A percentile compares a stretch with the other conserved stretches of the same genome.
Evolutionary conservation across 1,140 invertebrate species (phyloP).

Genomic region (Ephestia elutella): DNA sequence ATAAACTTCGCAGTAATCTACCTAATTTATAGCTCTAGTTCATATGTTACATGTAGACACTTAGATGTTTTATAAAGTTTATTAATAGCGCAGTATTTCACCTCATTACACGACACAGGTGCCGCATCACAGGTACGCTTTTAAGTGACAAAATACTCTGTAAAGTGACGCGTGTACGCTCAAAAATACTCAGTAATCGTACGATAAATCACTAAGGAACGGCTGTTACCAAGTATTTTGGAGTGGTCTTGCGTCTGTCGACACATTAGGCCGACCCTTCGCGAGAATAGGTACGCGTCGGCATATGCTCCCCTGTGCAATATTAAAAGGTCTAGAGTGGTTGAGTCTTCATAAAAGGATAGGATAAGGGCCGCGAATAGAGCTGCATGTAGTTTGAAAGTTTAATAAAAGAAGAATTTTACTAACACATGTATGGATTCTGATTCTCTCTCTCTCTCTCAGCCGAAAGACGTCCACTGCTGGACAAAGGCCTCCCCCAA

Average conservation of each 20-base stretch:
- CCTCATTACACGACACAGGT: not conserved
- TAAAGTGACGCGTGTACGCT: not conserved
- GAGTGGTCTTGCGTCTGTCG: slow-evolving; percentile 5
- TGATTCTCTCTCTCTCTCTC: too few species aligned
- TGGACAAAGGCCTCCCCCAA: too few species aligned
- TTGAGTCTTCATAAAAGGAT: slow-evolving; percentile 41
- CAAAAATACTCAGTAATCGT: slow-evolving; percentile 5
- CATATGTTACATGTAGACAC: too few species aligned
- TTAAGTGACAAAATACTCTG: not conserved
- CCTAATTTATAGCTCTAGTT: too few species aligned
- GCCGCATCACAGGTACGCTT: not conserved
- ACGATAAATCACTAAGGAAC: slow-evolving; percentile 24
- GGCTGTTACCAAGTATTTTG: slow-evolving; percentile 21
- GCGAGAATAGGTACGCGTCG: slow-evolving; percentile 45
- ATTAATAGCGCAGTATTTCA: not conserved
- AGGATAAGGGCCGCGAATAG: slow-evolving; percentile 13
- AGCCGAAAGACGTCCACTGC: too few species aligned
- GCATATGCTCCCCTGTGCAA: slow-evolving; percentile 54
- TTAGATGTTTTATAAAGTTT: not conserved
- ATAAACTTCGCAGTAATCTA: too few species aligned
- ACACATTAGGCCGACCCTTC: slow-evolving; percentile 24
- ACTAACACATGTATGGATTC: too few species aligned
- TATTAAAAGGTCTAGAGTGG: slow-evolving; percentile 50
- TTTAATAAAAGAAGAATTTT: too few species aligned
- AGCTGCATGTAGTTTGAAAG: not conserved